A percentile compares a stretch with the other conserved stretches of the same genome.
Conservation (phyloP, 2,797 vertebrate species). For the Syngnathus acus region DNA sequence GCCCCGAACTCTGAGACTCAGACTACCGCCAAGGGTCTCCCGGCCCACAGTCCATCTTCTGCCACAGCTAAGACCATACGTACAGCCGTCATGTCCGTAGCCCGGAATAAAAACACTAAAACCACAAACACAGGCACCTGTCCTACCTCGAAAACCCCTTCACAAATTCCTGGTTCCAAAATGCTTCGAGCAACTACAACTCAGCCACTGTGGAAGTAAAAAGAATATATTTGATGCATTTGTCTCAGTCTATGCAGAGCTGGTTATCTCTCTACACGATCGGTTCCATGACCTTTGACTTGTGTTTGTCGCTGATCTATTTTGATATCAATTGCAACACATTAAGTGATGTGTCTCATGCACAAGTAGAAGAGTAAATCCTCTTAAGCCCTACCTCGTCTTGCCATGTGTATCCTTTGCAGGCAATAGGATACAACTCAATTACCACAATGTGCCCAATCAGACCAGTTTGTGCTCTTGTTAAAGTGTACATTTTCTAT, state of each 20-base stretch:
- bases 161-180: constrained; percentile 61
- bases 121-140: constrained; percentile 31
- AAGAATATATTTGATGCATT: background rate
- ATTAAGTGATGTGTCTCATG: constrained; percentile 10
- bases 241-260: background rate
- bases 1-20: constrained; percentile 63
- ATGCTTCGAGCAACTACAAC: constrained; percentile 51
- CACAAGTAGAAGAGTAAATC: constrained; percentile 16
- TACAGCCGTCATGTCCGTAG: constrained; percentile 66
- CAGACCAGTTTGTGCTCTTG: constrained; percentile 11
- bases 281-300: constrained; percentile 15
- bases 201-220: constrained; percentile 70
- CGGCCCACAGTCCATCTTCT: constrained; percentile 55
- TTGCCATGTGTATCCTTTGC: constrained; percentile 60
- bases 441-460: constrained; percentile 9
- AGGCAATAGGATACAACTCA: constrained; percentile 49
- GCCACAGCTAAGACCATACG: constrained; percentile 70
- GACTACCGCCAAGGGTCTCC: constrained; percentile 33
- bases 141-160: constrained; percentile 46
- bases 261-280: constrained; percentile 14
- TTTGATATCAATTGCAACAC: constrained; percentile 14
- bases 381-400: constrained; percentile 66
- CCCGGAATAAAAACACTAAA: constrained; percentile 63
- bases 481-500: constrained; percentile 16
- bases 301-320: constrained; percentile 7